Base-by-base conservation (phyloP, 2,888 invertebrate species). In the Ornithoptera alexandrae region DNA sequence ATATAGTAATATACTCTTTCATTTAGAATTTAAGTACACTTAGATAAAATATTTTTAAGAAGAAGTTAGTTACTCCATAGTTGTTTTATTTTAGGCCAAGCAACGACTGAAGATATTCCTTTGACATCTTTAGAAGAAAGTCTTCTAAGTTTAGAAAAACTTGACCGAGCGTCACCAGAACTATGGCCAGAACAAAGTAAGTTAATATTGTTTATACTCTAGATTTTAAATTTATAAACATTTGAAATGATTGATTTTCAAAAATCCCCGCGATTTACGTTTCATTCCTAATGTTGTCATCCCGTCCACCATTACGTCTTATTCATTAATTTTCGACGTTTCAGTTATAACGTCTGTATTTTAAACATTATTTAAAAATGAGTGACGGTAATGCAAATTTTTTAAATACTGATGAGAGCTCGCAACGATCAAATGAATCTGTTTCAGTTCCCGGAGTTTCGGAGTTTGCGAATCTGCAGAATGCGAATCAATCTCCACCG, bases 181-280 rank as follows among this genome's bases (percentile, higher is more conserved):
- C 89, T 98, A 80, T 99, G 98, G 98, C 98, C 98, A 36, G 98
- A 98, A 88, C 97, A 97, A 93, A 97, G 98, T 98, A 94, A 95
- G 95, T 92, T 39, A 22, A 65, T 71, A 18, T 65, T 50, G 69
- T 61, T 62, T 22, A 62, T 58, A 68, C 50, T 30, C 59, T 58
- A 36, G 69, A 10, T 69, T 72, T 53, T 65, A 62, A 30, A 42
- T 73, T 63, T 65, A 68, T 69, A 71, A 56, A 62, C 53, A 53
- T 42, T 62, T 56, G 63, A 57, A 65, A 65, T 71, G 63, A 75
- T 76, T 24, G 65, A 77, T 81, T 88, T 91, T 89, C 75, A 90
- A 92, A 90, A 86, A 84, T 85, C 85, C 70, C 89, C 92, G 92
- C 84, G 84, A 87, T 84, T 81, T 78, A 73, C 72, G 72, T 81